A percentile compares a stretch with the other conserved stretches of the same genome.
Evolutionary conservation across 2,797 vertebrate species (phyloP).

Genomic region (Onychomys torridus): DNA sequence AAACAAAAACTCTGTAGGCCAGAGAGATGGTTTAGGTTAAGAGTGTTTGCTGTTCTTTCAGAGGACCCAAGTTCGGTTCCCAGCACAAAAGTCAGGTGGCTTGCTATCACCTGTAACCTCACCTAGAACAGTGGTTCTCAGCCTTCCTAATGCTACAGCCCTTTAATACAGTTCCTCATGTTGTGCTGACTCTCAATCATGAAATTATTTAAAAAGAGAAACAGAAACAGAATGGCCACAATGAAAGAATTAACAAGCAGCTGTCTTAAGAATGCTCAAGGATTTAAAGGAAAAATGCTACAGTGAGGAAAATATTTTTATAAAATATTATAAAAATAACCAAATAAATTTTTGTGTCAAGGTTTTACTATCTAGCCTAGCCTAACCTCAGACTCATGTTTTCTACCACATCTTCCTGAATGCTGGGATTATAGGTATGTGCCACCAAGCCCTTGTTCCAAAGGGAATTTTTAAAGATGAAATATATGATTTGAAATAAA

Average conservation of each 20-base stretch:
- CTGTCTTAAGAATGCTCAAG: constrained; percentile 12
- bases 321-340: not conserved
- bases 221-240: constrained; percentile 6
- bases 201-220: not conserved
- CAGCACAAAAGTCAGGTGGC: not conserved
- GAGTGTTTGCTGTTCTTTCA: not conserved
- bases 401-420: not conserved
- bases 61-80: not conserved
- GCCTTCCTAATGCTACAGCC: not conserved
- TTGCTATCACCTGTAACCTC: not conserved
- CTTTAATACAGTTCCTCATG: too few relatives aligned
- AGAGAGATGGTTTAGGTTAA: not conserved
- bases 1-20: not conserved
- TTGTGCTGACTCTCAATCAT: not conserved
- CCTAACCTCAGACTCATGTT: not conserved
- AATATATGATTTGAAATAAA: not conserved
- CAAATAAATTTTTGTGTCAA: not conserved
- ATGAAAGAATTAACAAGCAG: constrained; percentile 8
- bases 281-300: constrained; percentile 26
- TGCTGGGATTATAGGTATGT: not conserved
- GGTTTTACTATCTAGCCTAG: not conserved
- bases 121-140: not conserved
- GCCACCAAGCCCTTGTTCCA: not conserved
- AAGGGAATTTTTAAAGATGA: constrained; percentile 42
- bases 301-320: not conserved